Conservation (phyloP, 37 sponge, comb jelly and placozoan species). For the Petrosia ficiformis region DNA sequence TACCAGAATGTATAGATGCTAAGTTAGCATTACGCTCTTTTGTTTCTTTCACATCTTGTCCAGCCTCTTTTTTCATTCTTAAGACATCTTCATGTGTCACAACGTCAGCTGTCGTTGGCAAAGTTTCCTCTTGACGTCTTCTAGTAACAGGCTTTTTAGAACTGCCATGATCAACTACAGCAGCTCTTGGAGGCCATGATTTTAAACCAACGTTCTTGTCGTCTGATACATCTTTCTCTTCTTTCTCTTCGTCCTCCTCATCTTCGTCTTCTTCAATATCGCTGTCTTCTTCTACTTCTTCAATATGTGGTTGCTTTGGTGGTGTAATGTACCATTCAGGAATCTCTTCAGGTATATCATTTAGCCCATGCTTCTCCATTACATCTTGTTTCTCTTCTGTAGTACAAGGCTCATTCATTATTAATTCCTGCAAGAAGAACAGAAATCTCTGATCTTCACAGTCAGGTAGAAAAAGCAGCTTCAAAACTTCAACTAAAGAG, state of each 20-base stretch:
- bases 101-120: too few relatives aligned
- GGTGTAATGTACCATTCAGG: constrained; percentile 8
- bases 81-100: background rate
- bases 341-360: constrained; percentile 1
- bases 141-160: background rate
- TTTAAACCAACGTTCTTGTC: constrained; percentile 8
- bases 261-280: background rate
- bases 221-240: background rate
- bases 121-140: too few relatives aligned
- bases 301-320: background rate
- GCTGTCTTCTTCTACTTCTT: background rate
- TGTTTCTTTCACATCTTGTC: background rate
- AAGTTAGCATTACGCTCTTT: background rate
- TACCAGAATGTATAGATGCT: background rate
- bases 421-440: background rate
- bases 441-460: background rate
- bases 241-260: background rate
- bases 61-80: background rate
- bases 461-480: background rate
- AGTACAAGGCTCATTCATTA: constrained; percentile 14
- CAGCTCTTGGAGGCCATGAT: constrained; percentile 46
- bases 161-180: background rate
- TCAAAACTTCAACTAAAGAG: background rate
- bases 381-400: constrained; percentile 13
- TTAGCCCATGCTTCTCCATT: background rate